These are phyloP conservation scores for Tachypleus tridentatus DNA, from an alignment of 1,140 invertebrate species.

Conservation along the genomic window DNA sequence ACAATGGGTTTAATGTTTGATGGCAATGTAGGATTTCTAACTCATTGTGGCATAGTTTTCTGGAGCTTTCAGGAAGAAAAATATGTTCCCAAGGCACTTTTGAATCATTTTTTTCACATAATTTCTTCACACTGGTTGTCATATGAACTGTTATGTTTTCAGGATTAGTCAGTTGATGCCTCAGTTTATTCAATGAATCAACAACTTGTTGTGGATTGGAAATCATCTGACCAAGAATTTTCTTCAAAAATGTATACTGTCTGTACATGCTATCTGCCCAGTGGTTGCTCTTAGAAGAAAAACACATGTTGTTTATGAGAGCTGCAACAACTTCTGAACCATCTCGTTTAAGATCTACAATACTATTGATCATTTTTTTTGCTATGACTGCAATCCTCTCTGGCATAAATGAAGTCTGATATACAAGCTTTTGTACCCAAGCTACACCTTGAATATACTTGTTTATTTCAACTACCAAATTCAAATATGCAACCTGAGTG, in stretches of 20 bases:
- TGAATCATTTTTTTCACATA: constrained; percentile 30
- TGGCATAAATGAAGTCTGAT: constrained; percentile 50
- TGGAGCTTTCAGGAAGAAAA: constrained; percentile 8
- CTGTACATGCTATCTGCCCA: constrained; percentile 52
- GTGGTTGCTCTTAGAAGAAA: constrained; percentile 56
- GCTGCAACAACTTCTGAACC: constrained; percentile 46
- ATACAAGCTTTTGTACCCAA: constrained; percentile 63
- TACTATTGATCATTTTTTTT: constrained; percentile 55
- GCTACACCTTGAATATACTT: constrained; percentile 61
- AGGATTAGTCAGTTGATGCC: constrained; percentile 44
- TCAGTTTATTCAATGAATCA: constrained; percentile 36
- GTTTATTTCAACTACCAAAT: constrained; percentile 50
- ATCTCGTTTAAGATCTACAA: constrained; percentile 52
- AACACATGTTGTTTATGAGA: constrained; percentile 48
- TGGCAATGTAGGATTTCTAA: too few species aligned
- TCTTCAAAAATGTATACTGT: constrained; percentile 61
- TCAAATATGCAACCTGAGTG: constrained; percentile 44
- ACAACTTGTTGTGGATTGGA: constrained; percentile 31
- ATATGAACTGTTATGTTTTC: constrained; percentile 54
- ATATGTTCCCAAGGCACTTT: constrained; percentile 12
- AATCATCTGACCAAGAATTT: constrained; percentile 47
- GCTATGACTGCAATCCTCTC: constrained; percentile 62
- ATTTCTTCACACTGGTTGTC: constrained; percentile 51
- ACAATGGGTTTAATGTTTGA: too few species aligned
- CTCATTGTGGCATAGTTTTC: too few species aligned